Evolutionary conservation across 1,140 invertebrate genomes (phyloP).

Genomic region (Scaptomyza graminum): DNA sequence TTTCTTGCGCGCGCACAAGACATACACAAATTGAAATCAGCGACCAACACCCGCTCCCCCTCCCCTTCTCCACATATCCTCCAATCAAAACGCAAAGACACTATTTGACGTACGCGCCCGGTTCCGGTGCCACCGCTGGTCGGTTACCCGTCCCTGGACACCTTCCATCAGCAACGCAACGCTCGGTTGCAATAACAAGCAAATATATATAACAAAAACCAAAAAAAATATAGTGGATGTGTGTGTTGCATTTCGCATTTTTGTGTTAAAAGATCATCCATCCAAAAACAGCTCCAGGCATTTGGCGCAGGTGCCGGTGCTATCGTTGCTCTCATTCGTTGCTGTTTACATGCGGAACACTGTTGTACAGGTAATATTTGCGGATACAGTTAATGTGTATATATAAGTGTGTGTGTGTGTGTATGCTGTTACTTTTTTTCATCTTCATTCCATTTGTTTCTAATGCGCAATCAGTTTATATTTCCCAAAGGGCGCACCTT

Average conservation of each 20-base stretch:
- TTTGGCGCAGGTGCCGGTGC: conserved; percentile 28
- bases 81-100: conserved; percentile 23
- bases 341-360: conserved; percentile 42
- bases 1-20: conserved; percentile 70
- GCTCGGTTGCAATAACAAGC: conserved; percentile 32
- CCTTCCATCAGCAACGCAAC: conserved; percentile 15
- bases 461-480: conserved; percentile 17
- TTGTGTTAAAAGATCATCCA: conserved; percentile 10
- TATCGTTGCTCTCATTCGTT: conserved; percentile 5
- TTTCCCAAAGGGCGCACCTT: conserved; percentile 11
- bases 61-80: conserved; percentile 25
- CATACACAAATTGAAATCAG: conserved; percentile 69
- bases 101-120: conserved; percentile 66
- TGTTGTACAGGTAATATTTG: conserved; percentile 42
- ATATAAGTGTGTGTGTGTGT: background rate
- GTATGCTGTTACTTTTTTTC: conserved; percentile 1
- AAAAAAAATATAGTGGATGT: conserved; percentile 28
- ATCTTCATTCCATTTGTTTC: conserved; percentile 21
- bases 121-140: conserved; percentile 66
- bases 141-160: conserved; percentile 23
- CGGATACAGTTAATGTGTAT: conserved; percentile 1
- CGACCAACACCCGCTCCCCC: conserved; percentile 21
- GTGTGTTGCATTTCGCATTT: conserved; percentile 27
- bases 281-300: conserved; percentile 27
- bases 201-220: conserved; percentile 7